A percentile compares a stretch with the other conserved stretches of the same genome.
Conservation (phyloP, 2,797 vertebrate genomes). For the Trichosurus vulpecula region DNA sequence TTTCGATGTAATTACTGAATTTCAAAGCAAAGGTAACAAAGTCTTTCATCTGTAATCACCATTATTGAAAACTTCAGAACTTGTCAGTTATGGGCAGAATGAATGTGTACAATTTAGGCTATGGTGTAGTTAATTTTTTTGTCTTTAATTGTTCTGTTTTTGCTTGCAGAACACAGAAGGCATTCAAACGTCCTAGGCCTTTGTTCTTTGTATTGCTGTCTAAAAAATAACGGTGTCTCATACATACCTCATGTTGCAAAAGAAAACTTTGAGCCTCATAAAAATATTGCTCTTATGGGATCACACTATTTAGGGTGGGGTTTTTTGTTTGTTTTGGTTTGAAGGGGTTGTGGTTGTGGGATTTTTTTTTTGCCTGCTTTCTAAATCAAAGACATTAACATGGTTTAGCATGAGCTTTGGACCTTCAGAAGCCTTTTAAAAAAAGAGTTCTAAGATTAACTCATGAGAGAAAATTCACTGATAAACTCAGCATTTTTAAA, state of each 20-base stretch:
- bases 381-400: conserved; percentile 14
- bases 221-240: conserved; percentile 21
- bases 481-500: not conserved
- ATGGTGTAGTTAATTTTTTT: conserved; percentile 36
- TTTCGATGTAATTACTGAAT: not conserved
- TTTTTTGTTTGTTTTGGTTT: not conserved
- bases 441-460: not conserved
- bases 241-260: not conserved
- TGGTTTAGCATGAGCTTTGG: not conserved
- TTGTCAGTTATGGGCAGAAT: conserved; percentile 43
- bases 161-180: not conserved
- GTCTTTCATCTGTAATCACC: conserved; percentile 43
- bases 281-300: not conserved
- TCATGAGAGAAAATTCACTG: not conserved
- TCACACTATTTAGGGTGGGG: not conserved
- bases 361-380: not conserved
- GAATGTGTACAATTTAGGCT: conserved; percentile 54
- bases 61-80: conserved; percentile 25
- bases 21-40: conserved; percentile 43
- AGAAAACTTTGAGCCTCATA: conserved; percentile 3
- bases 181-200: not conserved
- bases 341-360: not conserved
- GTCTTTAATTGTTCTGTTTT: conserved; percentile 46
- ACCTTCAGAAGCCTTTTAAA: not conserved
- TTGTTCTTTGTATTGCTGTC: conserved; percentile 44